These are phyloP conservation scores for Pterostichus madidus DNA, from an alignment of 2,888 invertebrate genomes.

Conservation along the genomic window DNA sequence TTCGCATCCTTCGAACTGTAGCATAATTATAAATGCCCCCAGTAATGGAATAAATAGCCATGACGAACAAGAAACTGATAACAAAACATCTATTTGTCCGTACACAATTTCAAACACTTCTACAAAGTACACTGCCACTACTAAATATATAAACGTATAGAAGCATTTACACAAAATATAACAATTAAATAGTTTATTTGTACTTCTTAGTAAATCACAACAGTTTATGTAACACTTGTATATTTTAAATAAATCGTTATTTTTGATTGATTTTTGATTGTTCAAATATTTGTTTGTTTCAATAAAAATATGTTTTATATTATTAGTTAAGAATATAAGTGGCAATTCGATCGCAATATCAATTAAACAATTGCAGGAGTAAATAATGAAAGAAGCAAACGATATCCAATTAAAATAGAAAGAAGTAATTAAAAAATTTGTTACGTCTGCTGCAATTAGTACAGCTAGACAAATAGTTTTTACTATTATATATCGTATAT, in stretches of 20 bases:
- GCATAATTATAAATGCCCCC: neutral
- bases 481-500: neutral
- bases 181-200: slow-evolving; percentile 11
- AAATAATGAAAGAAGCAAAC: neutral
- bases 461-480: neutral
- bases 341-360: neutral
- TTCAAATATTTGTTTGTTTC: neutral
- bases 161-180: slow-evolving; percentile 25
- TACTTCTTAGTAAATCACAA: neutral
- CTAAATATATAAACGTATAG: slow-evolving; percentile 15
- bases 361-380: neutral
- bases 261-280: neutral
- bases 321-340: neutral
- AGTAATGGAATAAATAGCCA: slow-evolving; percentile 8
- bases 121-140: neutral
- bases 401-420: neutral
- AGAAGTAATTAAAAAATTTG: too few species aligned
- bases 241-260: neutral
- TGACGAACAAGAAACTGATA: neutral
- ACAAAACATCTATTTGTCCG: neutral
- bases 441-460: neutral
- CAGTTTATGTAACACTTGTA: neutral
- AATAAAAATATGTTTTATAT: neutral
- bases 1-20: neutral
- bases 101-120: neutral